A percentile compares a stretch with the other conserved stretches of the same genome.
phyloP scores from a whole-genome alignment of 2,888 invertebrate genomes.

The Gryllus longicercus region DNA sequence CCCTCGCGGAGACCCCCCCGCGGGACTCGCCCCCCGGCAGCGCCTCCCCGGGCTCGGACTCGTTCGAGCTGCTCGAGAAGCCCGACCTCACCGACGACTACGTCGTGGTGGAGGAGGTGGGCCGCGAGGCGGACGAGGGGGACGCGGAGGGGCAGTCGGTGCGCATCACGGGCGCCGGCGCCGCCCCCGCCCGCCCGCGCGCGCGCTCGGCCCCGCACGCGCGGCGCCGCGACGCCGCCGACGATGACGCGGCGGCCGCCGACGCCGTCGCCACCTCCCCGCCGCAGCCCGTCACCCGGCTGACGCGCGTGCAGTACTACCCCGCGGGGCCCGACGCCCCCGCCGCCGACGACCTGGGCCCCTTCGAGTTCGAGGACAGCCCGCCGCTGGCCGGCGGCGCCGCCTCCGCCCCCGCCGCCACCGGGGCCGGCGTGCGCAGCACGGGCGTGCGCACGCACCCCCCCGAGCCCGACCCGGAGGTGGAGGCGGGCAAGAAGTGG shows the following conservation, averaged over 20 bases:
- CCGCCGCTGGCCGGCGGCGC: conserved; percentile 46
- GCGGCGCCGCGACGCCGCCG: conserved; percentile 55
- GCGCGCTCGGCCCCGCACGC: conserved; percentile 61
- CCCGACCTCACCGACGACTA: conserved; percentile 84
- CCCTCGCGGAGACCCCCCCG: background rate
- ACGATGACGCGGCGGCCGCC: conserved; percentile 64
- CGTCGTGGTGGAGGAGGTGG: conserved; percentile 84
- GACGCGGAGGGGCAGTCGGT: conserved; percentile 81
- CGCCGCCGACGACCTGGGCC: conserved; percentile 54
- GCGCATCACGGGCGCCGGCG: conserved; percentile 55
- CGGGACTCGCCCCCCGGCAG: background rate
- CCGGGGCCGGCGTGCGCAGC: conserved; percentile 46
- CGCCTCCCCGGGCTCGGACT: conserved; percentile 52
- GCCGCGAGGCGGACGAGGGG: conserved; percentile 77
- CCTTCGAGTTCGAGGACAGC: conserved; percentile 69
- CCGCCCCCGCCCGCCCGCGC: conserved; percentile 57
- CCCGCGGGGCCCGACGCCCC: conserved; percentile 47
- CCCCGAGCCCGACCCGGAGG: conserved; percentile 50
- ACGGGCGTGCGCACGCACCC: conserved; percentile 36
- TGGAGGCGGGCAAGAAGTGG: conserved; percentile 76
- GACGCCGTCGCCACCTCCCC: conserved; percentile 63
- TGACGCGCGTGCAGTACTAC: conserved; percentile 51
- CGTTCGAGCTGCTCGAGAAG: conserved; percentile 83
- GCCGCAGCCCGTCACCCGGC: conserved; percentile 56
- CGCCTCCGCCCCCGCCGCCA: conserved; percentile 30